phyloP scores from a whole-genome alignment of 2,888 invertebrate genomes.

The Steinernema hermaphroditum region DNA sequence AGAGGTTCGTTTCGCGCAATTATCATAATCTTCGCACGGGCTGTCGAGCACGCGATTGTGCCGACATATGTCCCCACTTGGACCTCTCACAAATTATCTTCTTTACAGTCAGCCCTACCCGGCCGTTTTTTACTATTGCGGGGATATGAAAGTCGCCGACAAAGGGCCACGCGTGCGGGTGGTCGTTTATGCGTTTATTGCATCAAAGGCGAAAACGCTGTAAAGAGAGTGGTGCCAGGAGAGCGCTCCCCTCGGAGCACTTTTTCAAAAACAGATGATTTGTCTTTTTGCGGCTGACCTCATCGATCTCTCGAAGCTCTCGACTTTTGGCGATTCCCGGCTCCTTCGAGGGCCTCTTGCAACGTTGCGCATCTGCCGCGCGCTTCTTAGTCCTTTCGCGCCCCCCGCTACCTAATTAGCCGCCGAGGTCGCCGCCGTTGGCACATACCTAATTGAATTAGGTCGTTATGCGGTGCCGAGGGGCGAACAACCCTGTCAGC shows the following conservation, averaged over 20 bases:
- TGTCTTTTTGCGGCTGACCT: background rate
- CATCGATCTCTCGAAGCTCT: background rate
- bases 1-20: background rate
- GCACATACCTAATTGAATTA: constrained; percentile 24
- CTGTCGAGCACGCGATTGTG: background rate
- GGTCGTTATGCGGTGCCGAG: constrained; percentile 9
- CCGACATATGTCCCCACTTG: constrained; percentile 14
- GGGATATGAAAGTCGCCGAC: background rate
- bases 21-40: background rate
- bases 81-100: background rate
- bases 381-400: background rate
- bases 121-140: background rate
- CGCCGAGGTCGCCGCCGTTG: constrained; percentile 7
- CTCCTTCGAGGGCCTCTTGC: background rate
- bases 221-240: background rate
- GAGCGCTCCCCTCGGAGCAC: background rate
- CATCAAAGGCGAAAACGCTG: background rate
- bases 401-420: constrained; percentile 14
- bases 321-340: too few relatives aligned
- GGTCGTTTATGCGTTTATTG: constrained; percentile 7
- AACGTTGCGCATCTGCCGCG: constrained; percentile 14
- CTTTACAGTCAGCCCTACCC: background rate
- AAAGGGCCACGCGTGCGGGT: constrained; percentile 3
- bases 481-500: constrained; percentile 17
- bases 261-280: background rate